Base-by-base conservation (phyloP, 1,140 invertebrate genomes). In the Cydia splendana region DNA sequence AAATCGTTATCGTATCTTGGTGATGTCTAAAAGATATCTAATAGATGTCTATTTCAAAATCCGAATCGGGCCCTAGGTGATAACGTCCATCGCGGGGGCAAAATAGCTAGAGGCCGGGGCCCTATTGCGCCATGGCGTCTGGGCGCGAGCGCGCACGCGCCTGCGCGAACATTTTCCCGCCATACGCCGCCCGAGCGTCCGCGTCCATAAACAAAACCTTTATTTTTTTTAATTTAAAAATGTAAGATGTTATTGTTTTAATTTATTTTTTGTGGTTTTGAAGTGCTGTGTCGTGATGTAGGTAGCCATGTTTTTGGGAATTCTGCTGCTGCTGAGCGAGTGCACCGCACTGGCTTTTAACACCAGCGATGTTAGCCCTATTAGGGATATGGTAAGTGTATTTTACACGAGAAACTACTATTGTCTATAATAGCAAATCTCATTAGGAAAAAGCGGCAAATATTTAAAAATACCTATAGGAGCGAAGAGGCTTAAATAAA, bases 161-260 rank as follows among this genome's bases (percentile, higher is more conserved):
- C 79, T 83, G 88, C 87, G 87, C 84, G 42, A 73, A 84, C 88
- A 89, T 88, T 89, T 87, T 89, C 85, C 86, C 86, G 87, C 86
- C 87, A 88, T 84, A 84, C 88, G 82, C 80, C 82, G 81, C 78
- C 77, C 82, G 83, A 80, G 83, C 65, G 82, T 82, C 79, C 88
- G 85, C 85, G 81, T 86, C 77, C 77, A 75, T 38, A 77, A 76
- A 76, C 48, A 75, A 74, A 38, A 80, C 73, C 76, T 76, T 34
- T 28, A 73, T 24, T 67, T 20, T 20, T 20, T 20, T 24, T 28
- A 69, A 30, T 51, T 69, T 20, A 15, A 48, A 48, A 20, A 48
- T 38, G 18, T 42, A 28, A 74, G 18, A 62, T 24, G 57, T 24
- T 24, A 62, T 62, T 24, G 57, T 62, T 74, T 76, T 51, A 65